Percentiles rank a stretch among this genome's conserved stretches.
Evolutionary conservation across 2,113 vertebrate species (phyloP).

Genomic region (Macrotus californicus): DNA sequence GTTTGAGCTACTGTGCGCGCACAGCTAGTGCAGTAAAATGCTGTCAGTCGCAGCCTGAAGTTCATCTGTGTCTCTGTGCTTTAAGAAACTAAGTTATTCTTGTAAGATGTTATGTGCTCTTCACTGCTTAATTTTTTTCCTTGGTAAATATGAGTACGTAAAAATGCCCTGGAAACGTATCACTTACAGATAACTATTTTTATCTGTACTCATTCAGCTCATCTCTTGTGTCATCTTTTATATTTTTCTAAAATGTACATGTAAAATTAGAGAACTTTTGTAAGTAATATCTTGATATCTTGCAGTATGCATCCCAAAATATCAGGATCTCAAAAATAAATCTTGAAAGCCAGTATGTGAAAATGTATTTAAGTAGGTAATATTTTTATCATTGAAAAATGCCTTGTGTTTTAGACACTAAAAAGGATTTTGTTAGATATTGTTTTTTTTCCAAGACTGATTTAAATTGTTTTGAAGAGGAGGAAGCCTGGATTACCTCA

Average conservation of each 20-base stretch:
- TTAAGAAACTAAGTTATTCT: background rate
- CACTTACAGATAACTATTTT: background rate
- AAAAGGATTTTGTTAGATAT: background rate
- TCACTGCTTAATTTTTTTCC: background rate
- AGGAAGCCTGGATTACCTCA: background rate
- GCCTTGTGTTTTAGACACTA: background rate
- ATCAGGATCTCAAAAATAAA: background rate
- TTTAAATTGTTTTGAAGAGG: constrained; percentile 1
- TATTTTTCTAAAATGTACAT: background rate
- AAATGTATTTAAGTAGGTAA: background rate
- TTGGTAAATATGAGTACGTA: background rate
- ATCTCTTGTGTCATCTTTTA: background rate
- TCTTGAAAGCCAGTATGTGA: background rate
- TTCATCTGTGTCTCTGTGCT: background rate
- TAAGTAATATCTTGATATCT: background rate
- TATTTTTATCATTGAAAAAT: constrained; percentile 9
- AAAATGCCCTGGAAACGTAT: background rate
- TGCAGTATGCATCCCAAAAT: background rate
- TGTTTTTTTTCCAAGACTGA: background rate
- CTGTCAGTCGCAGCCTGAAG: background rate
- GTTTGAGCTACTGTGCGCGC: background rate
- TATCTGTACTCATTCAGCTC: background rate
- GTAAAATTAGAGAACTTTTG: background rate
- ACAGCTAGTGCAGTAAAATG: background rate
- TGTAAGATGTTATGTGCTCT: background rate